Base-by-base conservation (phyloP, 1,140 invertebrate genomes). In the Vollenhovia emeryi region DNA sequence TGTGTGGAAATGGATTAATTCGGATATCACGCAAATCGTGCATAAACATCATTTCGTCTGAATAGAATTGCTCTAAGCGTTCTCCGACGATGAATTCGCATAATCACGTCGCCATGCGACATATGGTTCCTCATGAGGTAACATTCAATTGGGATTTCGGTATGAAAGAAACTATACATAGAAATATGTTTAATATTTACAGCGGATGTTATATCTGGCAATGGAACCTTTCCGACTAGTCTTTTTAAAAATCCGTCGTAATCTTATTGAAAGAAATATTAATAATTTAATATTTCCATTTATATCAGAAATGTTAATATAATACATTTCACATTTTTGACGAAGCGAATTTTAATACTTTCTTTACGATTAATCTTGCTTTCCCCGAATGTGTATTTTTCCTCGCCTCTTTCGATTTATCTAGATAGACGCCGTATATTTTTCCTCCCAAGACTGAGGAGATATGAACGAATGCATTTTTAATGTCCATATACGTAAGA, bases 1-100 rank as follows among this genome's bases (percentile, higher is more conserved):
- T 86, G 87, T 82, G 76, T 52, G 55, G 43, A 86, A 86, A 89
- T 60, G 79, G 76, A 88, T 89, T 86, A 89, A 89, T 89, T 83
- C 71, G 66, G 40, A 15, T 73, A 82, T 73, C 50, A 57, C 48
- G 50, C 40, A 64, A 71, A 82, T 82, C 78, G 78, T 24, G 66
- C 50, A 73, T 71, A 82, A 82, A 82, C 68, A 73, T 73, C 66
- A 59, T 71, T 80, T 71, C 24, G 27, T 80, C 13, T 57, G 66
- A 82, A 82, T 82, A 59, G 66, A 82, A 82, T 71, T 45, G 66
- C 64, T 71, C 40, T 71, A 82, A 62, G 33, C 62, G 48, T 57
- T 71, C 43, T 69, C n/a, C 36, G 27, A 82, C 24, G 24, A 4
- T 45, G 40, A 71, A 43, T 43, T 43, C 45, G 36, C n/a, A 60